Evolutionary conservation across 2,797 vertebrate species (phyloP), one percentile per base, ranked within the genome.

Genomic region (Siniperca undulata): DNA sequence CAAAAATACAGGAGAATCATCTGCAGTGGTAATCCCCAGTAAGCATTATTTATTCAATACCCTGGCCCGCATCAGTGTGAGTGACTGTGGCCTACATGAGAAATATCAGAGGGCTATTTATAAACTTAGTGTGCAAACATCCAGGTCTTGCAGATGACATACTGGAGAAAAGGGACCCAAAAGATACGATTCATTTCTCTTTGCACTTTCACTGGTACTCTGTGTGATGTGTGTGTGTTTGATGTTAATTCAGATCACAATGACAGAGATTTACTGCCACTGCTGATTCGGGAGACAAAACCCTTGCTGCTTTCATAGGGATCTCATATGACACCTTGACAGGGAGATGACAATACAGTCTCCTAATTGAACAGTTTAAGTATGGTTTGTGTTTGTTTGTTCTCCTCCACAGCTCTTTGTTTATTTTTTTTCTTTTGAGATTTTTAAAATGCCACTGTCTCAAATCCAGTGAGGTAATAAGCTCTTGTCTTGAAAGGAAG

Each of bases 41-140:
- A 83, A 91, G 83, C 92, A 94, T 95, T 83, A 95, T 94, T 95
- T 95, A 95, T 96, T 95, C 90, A 96, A 85, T 81, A 90, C 84
- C 72, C 84, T 83, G 85, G 87, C 91, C 91, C 87, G 93, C 89
- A 93, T 90, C 86, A 81, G 88, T 87, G 75, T 89, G 83, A 90
- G 79, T 83, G 86, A 86, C 89, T 89, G 89, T 91, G 92, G 89
- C 91, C 91, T 94, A 93, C 87, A 94, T 93, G 86, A 81, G 77
- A 80, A 88, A 89, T 83, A 93, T 92, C 90, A 88, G 48, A 88
- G 78, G 77, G 90, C 84, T 94, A 94, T 94, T 91, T 93, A 88
- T 93, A 94, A 87, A 88, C 88, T 79, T 66, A 12, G 48, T 82
- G 42, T 69, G 70, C 79, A 81, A 64, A 86, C 84, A 81, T 65